phyloP scores from a whole-genome alignment of 1,140 invertebrate genomes.

The Drosophila suzukii region DNA sequence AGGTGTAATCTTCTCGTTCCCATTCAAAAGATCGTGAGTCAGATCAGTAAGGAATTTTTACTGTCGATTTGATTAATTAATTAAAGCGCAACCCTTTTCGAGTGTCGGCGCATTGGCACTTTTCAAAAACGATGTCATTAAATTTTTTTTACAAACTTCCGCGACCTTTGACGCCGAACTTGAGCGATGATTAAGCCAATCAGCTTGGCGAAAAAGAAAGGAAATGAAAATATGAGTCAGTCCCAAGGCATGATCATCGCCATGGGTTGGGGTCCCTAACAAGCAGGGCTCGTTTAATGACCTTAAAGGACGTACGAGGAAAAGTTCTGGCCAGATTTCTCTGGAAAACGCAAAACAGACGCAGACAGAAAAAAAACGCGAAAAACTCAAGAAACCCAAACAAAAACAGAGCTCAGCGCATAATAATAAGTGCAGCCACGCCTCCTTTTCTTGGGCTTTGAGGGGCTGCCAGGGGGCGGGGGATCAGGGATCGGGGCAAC shows the following conservation, averaged over 20 bases:
- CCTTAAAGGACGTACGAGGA: constrained; percentile 73
- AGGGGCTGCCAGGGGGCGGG: background rate
- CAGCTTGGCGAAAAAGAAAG: constrained; percentile 28
- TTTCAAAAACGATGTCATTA: constrained; percentile 57
- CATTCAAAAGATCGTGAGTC: constrained; percentile 37
- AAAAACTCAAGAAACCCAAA: constrained; percentile 22
- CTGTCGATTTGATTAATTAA: constrained; percentile 81
- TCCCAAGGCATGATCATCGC: constrained; percentile 4
- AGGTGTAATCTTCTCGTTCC: constrained; percentile 31
- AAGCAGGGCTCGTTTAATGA: constrained; percentile 64
- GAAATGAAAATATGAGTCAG: constrained; percentile 14
- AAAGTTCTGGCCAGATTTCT: constrained; percentile 71
- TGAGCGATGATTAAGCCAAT: constrained; percentile 72
- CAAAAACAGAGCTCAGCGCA: constrained; percentile 58
- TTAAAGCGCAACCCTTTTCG: constrained; percentile 74
- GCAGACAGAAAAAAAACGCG: constrained; percentile 8
- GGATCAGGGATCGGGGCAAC: constrained; percentile 36
- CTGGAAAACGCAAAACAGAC: constrained; percentile 54
- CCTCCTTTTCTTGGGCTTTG: constrained; percentile 17
- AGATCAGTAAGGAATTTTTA: constrained; percentile 62
- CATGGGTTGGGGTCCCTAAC: background rate
- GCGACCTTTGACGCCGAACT: constrained; percentile 68
- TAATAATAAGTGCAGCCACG: constrained; percentile 75
- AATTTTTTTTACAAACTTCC: constrained; percentile 57
- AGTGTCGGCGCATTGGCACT: constrained; percentile 73